These are phyloP conservation scores for Xylocampa areola DNA, from an alignment of 2,888 invertebrate genomes.

Conservation along the genomic window DNA sequence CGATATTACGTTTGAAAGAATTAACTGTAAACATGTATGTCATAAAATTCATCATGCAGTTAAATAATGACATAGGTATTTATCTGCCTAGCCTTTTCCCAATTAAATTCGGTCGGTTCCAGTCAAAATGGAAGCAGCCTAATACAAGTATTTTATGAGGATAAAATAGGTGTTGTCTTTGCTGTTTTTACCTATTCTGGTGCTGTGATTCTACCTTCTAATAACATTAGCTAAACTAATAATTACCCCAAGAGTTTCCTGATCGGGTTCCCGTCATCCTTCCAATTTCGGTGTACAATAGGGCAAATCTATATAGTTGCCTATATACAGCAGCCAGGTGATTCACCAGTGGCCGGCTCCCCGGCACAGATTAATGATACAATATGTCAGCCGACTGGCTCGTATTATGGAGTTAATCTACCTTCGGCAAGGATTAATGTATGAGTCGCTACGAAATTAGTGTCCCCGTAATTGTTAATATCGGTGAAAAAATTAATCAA, in stretches of 20 bases:
- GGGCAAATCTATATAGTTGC: constrained; percentile 14
- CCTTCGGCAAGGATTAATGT: constrained; percentile 66
- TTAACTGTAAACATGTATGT: too few species aligned
- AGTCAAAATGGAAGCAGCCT: too few species aligned
- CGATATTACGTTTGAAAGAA: too few species aligned
- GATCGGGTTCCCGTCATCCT: constrained; percentile 12
- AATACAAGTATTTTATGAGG: too few species aligned
- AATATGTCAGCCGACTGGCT: constrained; percentile 71
- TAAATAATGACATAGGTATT: too few species aligned
- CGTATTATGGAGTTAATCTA: constrained; percentile 70
- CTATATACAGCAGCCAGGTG: constrained; percentile 27
- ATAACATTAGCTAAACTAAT: neutral
- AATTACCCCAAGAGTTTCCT: constrained; percentile 1
- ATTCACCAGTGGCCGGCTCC: constrained; percentile 41
- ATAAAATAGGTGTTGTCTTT: too few species aligned
- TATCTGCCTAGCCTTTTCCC: too few species aligned
- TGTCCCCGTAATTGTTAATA: constrained; percentile 49
- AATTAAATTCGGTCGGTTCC: too few species aligned
- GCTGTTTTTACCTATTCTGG: too few species aligned
- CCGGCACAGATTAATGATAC: constrained; percentile 69
- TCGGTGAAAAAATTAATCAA: constrained; percentile 40
- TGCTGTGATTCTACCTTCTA: too few species aligned
- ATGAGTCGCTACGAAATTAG: constrained; percentile 50
- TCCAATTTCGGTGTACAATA: constrained; percentile 46
- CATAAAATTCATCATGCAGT: too few species aligned